Conservation (phyloP, 2,797 vertebrate species). For the Lagodon rhomboides region DNA sequence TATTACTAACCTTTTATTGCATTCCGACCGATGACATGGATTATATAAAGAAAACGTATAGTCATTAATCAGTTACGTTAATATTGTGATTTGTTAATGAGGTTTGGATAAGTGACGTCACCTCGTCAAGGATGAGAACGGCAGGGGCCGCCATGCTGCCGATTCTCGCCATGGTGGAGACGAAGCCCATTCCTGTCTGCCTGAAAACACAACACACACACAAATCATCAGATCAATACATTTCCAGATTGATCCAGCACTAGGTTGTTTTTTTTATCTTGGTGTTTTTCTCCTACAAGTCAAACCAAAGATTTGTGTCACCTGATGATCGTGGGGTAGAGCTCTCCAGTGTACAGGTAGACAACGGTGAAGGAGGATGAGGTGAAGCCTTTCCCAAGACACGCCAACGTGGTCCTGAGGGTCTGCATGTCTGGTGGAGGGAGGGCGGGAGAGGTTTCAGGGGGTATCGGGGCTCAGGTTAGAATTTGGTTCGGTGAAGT, state of each 20-base stretch:
- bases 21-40: too few relatives aligned
- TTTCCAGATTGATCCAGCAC: too few relatives aligned
- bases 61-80: too few relatives aligned
- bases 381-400: constrained; percentile 89
- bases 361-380: constrained; percentile 89
- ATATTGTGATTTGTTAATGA: neutral
- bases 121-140: constrained; percentile 90
- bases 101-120: constrained; percentile 25
- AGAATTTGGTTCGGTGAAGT: neutral
- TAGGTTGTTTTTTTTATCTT: too few relatives aligned
- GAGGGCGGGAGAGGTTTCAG: neutral
- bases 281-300: too few relatives aligned
- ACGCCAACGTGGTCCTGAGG: constrained; percentile 83
- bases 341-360: constrained; percentile 89
- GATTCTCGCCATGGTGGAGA: constrained; percentile 90
- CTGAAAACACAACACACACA: constrained; percentile 71
- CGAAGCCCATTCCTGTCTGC: constrained; percentile 92
- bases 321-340: constrained; percentile 92
- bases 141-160: constrained; percentile 93
- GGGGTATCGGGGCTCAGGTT: too few relatives aligned
- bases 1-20: too few relatives aligned
- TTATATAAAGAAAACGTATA: too few relatives aligned
- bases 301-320: constrained; percentile 41
- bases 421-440: constrained; percentile 82
- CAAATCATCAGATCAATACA: too few relatives aligned